Percentiles rank a stretch among this genome's conserved stretches.
These are phyloP conservation scores for Furcula furcula DNA, from an alignment of 2,888 invertebrate species.

Conservation along the genomic window DNA sequence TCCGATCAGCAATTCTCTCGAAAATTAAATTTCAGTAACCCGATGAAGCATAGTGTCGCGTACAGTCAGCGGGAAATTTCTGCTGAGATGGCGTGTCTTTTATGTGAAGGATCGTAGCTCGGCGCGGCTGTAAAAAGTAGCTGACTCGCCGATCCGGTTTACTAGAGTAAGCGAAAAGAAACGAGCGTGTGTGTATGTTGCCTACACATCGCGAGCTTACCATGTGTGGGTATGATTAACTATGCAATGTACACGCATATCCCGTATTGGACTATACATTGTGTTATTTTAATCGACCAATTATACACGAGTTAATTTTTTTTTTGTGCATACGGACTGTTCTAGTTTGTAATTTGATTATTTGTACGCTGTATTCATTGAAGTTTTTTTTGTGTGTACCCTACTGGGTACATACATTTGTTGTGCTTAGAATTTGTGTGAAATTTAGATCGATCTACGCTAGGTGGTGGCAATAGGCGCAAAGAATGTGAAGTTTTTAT, in stretches of 20 bases:
- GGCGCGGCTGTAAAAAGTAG: constrained; percentile 37
- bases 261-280: constrained; percentile 16
- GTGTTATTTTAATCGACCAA: constrained; percentile 15
- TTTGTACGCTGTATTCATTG: not conserved
- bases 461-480: too few species aligned
- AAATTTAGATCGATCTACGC: too few species aligned
- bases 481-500: too few species aligned
- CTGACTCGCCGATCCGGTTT: constrained; percentile 36
- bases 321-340: not conserved
- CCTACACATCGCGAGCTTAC: too few species aligned
- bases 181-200: not conserved
- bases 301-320: not conserved
- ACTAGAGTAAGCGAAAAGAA: constrained; percentile 30
- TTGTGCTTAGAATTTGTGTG: too few species aligned
- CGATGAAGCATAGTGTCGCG: constrained; percentile 28
- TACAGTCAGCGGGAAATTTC: constrained; percentile 30
- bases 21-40: constrained; percentile 19
- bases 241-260: too few species aligned
- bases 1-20: constrained; percentile 8
- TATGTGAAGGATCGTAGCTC: constrained; percentile 35
- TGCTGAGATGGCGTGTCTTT: constrained; percentile 38
- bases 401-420: too few species aligned
- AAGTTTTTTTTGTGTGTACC: not conserved
- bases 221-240: too few species aligned
- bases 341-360: too few species aligned